Evolutionary conservation across 2,797 vertebrate species (phyloP), one percentile per base, ranked within the genome.

Genomic region (Poeciliopsis paucimaculata): DNA sequence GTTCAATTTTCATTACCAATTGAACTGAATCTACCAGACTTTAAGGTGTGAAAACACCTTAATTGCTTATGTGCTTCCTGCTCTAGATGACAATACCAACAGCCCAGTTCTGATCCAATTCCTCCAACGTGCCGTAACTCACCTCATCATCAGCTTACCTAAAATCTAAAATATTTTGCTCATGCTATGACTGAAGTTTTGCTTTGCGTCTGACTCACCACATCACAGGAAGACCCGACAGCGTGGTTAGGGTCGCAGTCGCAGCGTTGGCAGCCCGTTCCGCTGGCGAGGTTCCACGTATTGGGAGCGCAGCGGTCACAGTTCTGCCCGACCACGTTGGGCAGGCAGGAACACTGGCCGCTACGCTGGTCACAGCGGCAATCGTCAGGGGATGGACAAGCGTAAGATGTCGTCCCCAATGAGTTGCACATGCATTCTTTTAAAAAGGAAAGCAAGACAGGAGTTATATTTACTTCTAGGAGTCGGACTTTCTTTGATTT

Each of bases 381-480:
- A 72, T 92, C 94, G 2, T 93, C 94, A 0, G 93, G 90, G 23
- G 89, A 84, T 0, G 95, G 89, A 13, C 97, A 99, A 79, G 95
- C 94, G 78, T 95, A 89, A 49, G 87, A 91, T 0, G 85, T 76
- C 0, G 97, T 98, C 36, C 98, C 98, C 91, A 93, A 75, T 2
- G 92, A 88, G 88, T 96, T 93, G 88, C 98, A 99, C 92, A 96
- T 95, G 0, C 98, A 99, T 89, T 96, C 98, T 99, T 93, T 99
- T 92, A 70, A 74, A 20, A 7, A 90, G 77, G 57, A 68, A 45
- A 57, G 16, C 70, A 34, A 41, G 7, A 20, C 2, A 34, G 47
- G 18, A n/a, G 60, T 43, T 28, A 28, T 72, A 28, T 45, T 72
- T 45, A 72, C 43, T 72, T 72, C 68, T 46, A 28, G 28, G 15